These are phyloP conservation scores for Caenorhabditis virilis DNA, from an alignment of 2,888 invertebrate species.

Conservation along the genomic window DNA sequence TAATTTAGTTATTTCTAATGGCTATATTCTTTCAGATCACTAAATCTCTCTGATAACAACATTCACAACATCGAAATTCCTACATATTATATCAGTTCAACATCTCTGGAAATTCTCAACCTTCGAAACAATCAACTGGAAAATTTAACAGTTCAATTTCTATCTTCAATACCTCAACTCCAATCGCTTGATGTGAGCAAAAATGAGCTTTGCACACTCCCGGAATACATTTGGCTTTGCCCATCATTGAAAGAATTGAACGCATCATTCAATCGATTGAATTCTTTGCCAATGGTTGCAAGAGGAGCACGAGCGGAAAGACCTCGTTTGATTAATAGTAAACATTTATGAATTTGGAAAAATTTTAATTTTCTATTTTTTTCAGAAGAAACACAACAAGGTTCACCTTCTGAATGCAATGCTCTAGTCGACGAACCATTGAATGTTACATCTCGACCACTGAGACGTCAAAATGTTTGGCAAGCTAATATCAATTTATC, in stretches of 20 bases:
- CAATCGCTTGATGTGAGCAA: conserved; percentile 83
- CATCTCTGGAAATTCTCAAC: conserved; percentile 76
- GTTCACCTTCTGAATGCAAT: conserved; percentile 13
- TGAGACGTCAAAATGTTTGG: conserved; percentile 45
- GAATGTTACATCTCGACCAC: conserved; percentile 32
- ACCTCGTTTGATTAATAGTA: conserved; percentile 16
- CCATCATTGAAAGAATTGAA: conserved; percentile 76
- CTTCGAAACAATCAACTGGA: conserved; percentile 87
- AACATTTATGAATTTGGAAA: conserved; percentile 1
- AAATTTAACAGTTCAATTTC: conserved; percentile 72
- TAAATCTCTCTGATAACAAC: conserved; percentile 41
- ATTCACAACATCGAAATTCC: conserved; percentile 44
- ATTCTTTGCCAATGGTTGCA: conserved; percentile 45
- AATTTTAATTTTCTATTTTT: neutral
- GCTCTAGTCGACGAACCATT: conserved; percentile 23
- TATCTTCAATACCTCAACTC: conserved; percentile 51
- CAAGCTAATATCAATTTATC: conserved; percentile 44
- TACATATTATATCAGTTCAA: conserved; percentile 47
- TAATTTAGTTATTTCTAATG: too few species aligned
- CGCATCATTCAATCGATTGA: conserved; percentile 39
- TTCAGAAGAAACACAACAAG: neutral
- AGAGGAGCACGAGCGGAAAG: conserved; percentile 20
- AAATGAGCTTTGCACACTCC: conserved; percentile 84
- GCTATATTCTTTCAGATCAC: conserved; percentile 22
- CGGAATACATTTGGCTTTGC: conserved; percentile 84